Conservation (phyloP, 2,888 invertebrate genomes). For the Yponomeuta sedellus region DNA sequence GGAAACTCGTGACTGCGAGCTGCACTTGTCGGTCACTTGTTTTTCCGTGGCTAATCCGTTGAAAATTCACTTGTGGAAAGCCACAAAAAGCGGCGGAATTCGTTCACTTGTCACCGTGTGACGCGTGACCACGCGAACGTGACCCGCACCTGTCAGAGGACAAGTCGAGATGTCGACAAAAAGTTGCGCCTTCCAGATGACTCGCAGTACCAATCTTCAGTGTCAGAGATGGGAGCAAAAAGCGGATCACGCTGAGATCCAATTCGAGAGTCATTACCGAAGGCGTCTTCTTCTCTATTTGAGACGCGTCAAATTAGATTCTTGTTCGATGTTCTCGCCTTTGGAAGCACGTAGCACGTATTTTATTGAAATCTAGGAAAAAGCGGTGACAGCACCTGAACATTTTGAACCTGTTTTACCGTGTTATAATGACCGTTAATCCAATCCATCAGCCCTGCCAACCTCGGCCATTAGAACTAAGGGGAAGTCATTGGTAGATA, state of each 20-base stretch:
- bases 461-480: too few species aligned
- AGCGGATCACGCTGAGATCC: background rate
- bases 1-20: conserved; percentile 7
- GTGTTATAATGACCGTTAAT: too few species aligned
- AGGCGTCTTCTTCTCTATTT: background rate
- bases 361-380: too few species aligned
- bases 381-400: too few species aligned
- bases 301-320: too few species aligned
- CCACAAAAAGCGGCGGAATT: conserved; percentile 10
- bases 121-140: conserved; percentile 22
- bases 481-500: too few species aligned
- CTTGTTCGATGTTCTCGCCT: too few species aligned
- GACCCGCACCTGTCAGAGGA: conserved; percentile 27
- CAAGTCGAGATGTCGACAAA: background rate
- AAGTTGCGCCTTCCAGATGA: background rate
- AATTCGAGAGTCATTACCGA: background rate
- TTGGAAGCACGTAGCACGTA: too few species aligned
- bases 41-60: conserved; percentile 7
- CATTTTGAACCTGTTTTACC: too few species aligned
- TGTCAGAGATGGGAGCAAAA: background rate
- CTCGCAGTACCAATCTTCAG: background rate
- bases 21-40: conserved; percentile 8
- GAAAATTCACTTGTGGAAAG: conserved; percentile 3
- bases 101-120: conserved; percentile 33
- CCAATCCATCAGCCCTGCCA: too few species aligned